Evolutionary conservation across 2,888 invertebrate genomes (phyloP).

Genomic region (Dryadula phaetusa): DNA sequence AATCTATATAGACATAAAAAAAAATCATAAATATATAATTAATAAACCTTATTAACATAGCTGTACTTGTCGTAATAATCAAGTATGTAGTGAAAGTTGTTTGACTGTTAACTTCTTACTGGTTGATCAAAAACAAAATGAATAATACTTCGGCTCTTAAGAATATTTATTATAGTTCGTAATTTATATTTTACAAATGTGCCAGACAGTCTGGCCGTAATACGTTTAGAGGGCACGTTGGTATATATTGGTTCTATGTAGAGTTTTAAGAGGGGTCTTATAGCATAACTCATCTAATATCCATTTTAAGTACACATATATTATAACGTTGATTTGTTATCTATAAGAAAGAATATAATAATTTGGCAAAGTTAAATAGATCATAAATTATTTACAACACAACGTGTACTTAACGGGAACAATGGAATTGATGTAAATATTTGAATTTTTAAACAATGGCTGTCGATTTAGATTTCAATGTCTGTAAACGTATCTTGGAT

Average conservation of each 20-base stretch:
- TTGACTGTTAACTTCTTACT: conserved; percentile 1
- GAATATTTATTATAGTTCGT: background rate
- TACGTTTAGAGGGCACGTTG: conserved; percentile 12
- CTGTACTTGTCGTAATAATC: conserved; percentile 2
- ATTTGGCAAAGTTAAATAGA: background rate
- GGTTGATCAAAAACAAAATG: background rate
- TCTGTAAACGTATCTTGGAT: background rate
- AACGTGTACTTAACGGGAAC: conserved; percentile 11
- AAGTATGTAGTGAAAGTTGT: conserved; percentile 8
- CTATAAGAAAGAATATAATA: background rate
- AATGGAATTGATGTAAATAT: conserved; percentile 9
- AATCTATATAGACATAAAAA: background rate
- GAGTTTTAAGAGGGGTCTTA: background rate
- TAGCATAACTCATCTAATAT: background rate
- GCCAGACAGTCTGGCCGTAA: conserved; percentile 19
- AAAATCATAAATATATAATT: background rate
- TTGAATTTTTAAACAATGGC: conserved; percentile 6
- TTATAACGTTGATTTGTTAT: background rate
- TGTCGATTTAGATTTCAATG: background rate
- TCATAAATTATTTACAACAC: background rate
- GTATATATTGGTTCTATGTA: background rate
- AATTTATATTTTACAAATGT: conserved; percentile 14
- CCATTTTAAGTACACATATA: conserved; percentile 2
- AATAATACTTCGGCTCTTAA: background rate
- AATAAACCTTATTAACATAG: background rate